These are phyloP conservation scores for Lycaena phlaeas DNA, from an alignment of 2,888 invertebrate species.

Conservation along the genomic window DNA sequence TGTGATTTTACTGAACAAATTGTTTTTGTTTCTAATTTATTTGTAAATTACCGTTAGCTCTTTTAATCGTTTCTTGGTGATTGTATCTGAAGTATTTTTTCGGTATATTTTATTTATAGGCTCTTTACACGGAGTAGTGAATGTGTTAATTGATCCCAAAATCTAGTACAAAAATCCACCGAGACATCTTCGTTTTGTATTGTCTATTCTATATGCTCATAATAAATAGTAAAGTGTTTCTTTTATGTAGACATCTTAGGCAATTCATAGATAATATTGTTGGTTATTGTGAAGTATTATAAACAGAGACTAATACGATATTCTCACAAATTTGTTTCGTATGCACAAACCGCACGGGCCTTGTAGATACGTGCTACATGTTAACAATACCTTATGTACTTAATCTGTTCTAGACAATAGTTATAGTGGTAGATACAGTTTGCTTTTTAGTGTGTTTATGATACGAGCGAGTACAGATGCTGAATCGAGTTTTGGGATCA, in stretches of 20 bases:
- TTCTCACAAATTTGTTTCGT: conserved; percentile 25
- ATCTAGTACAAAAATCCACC: conserved; percentile 42
- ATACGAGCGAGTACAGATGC: conserved; percentile 14
- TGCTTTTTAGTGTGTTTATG: conserved; percentile 28
- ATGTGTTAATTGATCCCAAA: conserved; percentile 58
- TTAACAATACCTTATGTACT: conserved; percentile 44
- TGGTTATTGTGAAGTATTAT: conserved; percentile 32
- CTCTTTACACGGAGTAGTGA: conserved; percentile 21
- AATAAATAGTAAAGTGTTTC: too few relatives aligned
- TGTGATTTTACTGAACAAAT: conserved; percentile 67
- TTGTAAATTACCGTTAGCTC: conserved; percentile 63
- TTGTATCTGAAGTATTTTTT: conserved; percentile 29
- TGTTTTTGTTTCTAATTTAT: conserved; percentile 73
- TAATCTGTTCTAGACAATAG: conserved; percentile 55
- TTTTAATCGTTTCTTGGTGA: conserved; percentile 35
- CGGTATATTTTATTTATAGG: conserved; percentile 12
- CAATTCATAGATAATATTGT: conserved; percentile 38
- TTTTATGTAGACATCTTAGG: conserved; percentile 35
- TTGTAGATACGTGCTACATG: conserved; percentile 19
- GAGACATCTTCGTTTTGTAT: too few relatives aligned
- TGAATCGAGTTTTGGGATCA: conserved; percentile 51
- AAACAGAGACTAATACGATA: conserved; percentile 23
- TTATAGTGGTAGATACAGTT: conserved; percentile 38
- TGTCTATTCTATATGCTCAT: too few relatives aligned
- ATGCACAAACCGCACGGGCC: conserved; percentile 30